phyloP scores from a whole-genome alignment of 2,113 vertebrate genomes.

The Nycticebus coucang region DNA sequence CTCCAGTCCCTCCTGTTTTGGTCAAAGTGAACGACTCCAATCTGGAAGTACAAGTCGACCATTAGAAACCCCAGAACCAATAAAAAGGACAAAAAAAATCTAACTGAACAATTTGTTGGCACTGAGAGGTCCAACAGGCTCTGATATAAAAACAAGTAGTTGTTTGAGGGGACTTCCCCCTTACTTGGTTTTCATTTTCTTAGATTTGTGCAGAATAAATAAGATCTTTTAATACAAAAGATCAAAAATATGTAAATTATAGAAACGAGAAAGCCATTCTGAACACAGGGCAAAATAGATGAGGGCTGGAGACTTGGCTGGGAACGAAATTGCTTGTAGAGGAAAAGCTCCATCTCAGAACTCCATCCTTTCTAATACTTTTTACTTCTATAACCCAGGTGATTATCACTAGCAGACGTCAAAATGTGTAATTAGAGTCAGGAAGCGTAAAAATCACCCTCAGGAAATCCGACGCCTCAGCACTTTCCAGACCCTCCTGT shows the following conservation, averaged over 20 bases:
- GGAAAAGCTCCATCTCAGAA: background rate
- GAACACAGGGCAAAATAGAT: background rate
- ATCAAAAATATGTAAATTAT: constrained; percentile 2
- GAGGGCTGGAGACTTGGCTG: background rate
- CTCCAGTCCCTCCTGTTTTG: background rate
- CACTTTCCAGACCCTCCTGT: background rate
- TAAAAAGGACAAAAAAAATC: background rate
- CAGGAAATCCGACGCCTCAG: background rate
- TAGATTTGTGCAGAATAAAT: background rate
- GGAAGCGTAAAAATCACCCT: background rate
- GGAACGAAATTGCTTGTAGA: background rate
- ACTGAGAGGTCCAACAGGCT: background rate
- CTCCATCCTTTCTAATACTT: background rate
- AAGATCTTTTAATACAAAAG: background rate
- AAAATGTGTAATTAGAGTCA: background rate
- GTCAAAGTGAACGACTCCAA: constrained; percentile 32
- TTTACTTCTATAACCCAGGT: background rate
- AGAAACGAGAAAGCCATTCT: background rate
- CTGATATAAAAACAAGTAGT: background rate
- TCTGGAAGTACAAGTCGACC: background rate
- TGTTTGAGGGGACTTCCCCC: background rate
- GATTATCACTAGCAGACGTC: background rate
- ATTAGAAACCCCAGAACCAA: background rate
- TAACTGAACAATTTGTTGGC: background rate
- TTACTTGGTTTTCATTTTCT: constrained; percentile 1